Conservation (phyloP, 2,888 invertebrate species). For the Odontocolon sp. region DNA sequence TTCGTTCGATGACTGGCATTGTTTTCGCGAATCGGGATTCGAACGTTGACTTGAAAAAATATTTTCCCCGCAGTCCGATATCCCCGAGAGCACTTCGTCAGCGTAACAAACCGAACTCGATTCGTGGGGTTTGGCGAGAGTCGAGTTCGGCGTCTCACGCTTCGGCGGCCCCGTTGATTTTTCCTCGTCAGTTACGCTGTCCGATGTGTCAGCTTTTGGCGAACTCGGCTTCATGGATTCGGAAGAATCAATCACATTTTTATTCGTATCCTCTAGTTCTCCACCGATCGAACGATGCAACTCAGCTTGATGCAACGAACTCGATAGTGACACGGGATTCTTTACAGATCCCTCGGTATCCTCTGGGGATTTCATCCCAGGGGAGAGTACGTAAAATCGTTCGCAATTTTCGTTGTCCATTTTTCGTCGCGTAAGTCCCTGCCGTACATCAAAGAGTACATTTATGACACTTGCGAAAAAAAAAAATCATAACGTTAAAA, state of each 20-base stretch:
- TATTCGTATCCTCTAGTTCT: background rate
- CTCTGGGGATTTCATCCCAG: slow-evolving; percentile 1
- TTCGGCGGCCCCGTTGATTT: background rate
- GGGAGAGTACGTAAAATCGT: slow-evolving; percentile 38
- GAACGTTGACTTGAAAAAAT: background rate
- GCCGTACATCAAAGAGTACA: background rate
- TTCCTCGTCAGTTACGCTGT: background rate
- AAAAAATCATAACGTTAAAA: background rate
- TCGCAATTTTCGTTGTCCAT: slow-evolving; percentile 37
- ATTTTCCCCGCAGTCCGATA: slow-evolving; percentile 4
- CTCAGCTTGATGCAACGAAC: background rate
- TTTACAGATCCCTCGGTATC: background rate
- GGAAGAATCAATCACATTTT: background rate
- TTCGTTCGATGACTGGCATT: background rate
- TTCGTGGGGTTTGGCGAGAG: background rate
- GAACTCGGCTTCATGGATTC: background rate
- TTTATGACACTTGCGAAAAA: too few species aligned
- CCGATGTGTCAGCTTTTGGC: background rate
- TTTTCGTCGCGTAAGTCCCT: slow-evolving; percentile 23
- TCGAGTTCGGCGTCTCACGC: background rate
- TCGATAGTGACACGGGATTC: background rate
- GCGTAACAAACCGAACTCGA: slow-evolving; percentile 42
- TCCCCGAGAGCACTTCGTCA: slow-evolving; percentile 36
- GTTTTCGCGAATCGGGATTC: background rate
- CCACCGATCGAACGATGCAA: background rate